phyloP scores from a whole-genome alignment of 2,888 invertebrate species.

The Tachina grossa region DNA sequence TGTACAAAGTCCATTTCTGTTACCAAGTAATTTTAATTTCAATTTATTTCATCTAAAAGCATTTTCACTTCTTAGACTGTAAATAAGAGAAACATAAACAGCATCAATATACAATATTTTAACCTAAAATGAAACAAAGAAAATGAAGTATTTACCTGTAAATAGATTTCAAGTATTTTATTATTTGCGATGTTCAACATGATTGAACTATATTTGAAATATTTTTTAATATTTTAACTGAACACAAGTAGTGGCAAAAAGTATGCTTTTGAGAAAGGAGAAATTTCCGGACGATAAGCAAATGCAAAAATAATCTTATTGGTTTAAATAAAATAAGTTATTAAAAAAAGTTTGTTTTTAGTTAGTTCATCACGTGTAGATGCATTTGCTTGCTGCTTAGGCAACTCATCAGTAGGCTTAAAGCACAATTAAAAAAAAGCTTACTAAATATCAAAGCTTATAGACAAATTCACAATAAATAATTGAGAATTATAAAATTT shows the following conservation, averaged over 20 bases:
- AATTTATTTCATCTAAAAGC: conserved; percentile 19
- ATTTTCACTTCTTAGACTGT: conserved; percentile 29
- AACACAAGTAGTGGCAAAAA: neutral
- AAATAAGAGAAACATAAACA: neutral
- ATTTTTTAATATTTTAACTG: neutral
- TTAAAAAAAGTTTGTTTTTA: too few species aligned
- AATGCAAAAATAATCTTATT: neutral
- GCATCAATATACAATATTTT: neutral
- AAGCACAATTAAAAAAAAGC: too few species aligned
- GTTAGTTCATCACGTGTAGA: too few species aligned
- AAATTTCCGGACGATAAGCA: conserved; percentile 1
- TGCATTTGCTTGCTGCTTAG: too few species aligned
- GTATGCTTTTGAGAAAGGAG: neutral
- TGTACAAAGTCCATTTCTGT: neutral
- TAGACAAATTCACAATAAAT: too few species aligned
- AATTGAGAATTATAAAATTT: too few species aligned
- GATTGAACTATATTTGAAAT: conserved; percentile 8
- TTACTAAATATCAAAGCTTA: too few species aligned
- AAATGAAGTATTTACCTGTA: conserved; percentile 12
- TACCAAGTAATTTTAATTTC: neutral
- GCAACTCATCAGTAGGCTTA: too few species aligned
- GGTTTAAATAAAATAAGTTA: too few species aligned
- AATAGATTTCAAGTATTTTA: conserved; percentile 15
- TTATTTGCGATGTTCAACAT: conserved; percentile 24
- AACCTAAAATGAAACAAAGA: conserved; percentile 6